Evolutionary conservation across 2,113 vertebrate species (phyloP), one percentile per base, ranked within the genome.

Genomic region (Laterallus jamaicensis): DNA sequence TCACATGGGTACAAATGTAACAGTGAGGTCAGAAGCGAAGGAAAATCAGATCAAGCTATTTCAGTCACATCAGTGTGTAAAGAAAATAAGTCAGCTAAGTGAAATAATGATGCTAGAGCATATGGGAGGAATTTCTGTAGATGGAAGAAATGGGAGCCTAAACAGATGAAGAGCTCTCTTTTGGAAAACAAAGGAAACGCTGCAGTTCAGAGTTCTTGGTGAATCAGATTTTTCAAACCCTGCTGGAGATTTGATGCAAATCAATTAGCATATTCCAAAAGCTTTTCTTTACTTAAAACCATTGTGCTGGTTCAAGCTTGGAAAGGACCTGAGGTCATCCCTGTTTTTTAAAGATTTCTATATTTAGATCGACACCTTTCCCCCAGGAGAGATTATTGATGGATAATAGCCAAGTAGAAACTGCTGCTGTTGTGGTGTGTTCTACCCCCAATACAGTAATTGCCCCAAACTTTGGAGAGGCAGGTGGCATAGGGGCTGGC

Each of bases 41-140:
- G 63, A 71, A 88, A 88, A 87, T 70, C 29, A 68, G n/a, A 67
- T 78, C 52, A 42, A 60, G 64, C 16, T 64, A 10, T 64, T 84
- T 86, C 19, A 28, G 60, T 90, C 49, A 44, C 52, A 59, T 62
- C 19, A 6, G 4, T 66, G 58, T 78, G 47, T 77, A 64, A 37
- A 82, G 67, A 90, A 93, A 96, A 35, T 52, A 90, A 90, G 55
- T 70, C 73, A 85, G 32, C 54, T 85, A 82, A 80, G 26, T 80
- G 67, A 63, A 94, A 88, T 13, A 70, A 74, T 31, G 3, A 75
- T 64, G 42, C 52, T 83, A 52, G 47, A 74, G 71, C 37, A 80
- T 73, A 74, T 71, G 21, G 14, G 21, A 44, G 15, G 10, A 17
- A 31, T 78, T 94, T 71, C 37, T 88, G 15, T 68, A 54, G 14